A percentile compares a stretch with the other conserved stretches of the same genome.
These are phyloP conservation scores for Pelagia noctiluca DNA, from an alignment of 30 jellyfish, hydroid and myxozoan species.

Conservation along the genomic window DNA sequence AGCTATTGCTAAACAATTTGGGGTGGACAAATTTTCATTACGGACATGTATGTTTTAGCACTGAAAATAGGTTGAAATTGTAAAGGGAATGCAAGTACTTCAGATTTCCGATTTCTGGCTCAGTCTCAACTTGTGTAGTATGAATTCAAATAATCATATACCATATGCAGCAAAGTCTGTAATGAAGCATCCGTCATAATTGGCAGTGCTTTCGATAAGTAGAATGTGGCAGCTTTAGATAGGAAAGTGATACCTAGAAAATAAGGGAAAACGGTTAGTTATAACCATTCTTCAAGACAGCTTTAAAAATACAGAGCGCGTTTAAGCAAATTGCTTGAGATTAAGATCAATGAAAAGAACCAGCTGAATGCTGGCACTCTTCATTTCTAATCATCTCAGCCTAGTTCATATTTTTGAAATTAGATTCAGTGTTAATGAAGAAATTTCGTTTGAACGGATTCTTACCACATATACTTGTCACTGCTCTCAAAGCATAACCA, in stretches of 20 bases:
- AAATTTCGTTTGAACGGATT: background rate
- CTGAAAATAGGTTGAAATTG: background rate
- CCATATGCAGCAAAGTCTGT: slow-evolving; percentile 18
- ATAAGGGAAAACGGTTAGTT: background rate
- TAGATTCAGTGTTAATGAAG: background rate
- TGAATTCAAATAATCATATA: slow-evolving; percentile 5
- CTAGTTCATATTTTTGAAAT: too few species aligned
- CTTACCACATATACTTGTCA: slow-evolving; percentile 32
- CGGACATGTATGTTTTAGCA: background rate
- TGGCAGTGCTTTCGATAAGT: slow-evolving; percentile 20
- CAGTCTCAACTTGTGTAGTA: too few species aligned
- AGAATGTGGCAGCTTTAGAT: slow-evolving; percentile 43
- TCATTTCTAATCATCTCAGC: background rate
- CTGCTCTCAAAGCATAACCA: slow-evolving; percentile 1
- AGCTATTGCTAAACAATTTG: background rate
- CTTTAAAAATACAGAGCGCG: background rate
- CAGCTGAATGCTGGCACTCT: background rate
- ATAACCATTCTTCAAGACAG: background rate
- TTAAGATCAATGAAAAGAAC: background rate
- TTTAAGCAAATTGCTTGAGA: background rate
- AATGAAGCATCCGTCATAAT: slow-evolving; percentile 1
- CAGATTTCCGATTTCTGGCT: too few species aligned
- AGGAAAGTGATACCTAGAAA: slow-evolving; percentile 22
- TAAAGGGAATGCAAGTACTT: background rate
- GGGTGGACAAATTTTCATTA: background rate